phyloP scores from a whole-genome alignment of 2,113 vertebrate genomes.

The Podocnemis expansa region DNA sequence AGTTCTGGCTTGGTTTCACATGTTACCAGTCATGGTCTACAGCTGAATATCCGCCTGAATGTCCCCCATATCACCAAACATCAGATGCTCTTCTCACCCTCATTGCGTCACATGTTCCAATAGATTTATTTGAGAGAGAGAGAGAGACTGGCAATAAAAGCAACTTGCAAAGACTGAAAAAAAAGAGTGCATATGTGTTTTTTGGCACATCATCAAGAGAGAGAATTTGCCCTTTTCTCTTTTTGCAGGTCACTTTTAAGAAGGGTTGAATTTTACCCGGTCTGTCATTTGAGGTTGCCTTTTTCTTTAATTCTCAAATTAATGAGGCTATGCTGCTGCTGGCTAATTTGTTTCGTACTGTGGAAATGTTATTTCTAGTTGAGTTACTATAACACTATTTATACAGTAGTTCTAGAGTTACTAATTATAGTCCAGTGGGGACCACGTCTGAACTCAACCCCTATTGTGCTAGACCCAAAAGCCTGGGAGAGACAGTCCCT shows the following conservation, averaged over 20 bases:
- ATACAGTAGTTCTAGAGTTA: neutral
- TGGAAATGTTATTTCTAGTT: neutral
- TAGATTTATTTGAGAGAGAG: neutral
- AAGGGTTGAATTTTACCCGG: neutral
- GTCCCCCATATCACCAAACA: neutral
- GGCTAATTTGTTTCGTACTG: neutral
- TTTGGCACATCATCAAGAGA: neutral
- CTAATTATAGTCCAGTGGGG: no score
- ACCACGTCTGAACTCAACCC: neutral
- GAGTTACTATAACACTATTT: neutral
- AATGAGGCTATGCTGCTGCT: neutral
- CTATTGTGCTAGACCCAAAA: neutral
- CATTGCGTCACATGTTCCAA: fast-evolving
- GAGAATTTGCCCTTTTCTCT: neutral
- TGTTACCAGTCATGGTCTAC: neutral
- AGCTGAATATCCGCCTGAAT: neutral
- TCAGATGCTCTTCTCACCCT: neutral
- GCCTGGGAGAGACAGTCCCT: neutral
- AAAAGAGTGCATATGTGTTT: neutral
- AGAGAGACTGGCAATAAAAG: neutral
- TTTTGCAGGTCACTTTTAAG: neutral
- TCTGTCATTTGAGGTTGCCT: neutral
- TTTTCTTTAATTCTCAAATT: neutral
- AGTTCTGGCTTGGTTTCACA: neutral
- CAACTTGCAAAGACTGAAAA: neutral